Conservation (phyloP, 2,888 invertebrate genomes). For the Proisotoma minuta region DNA sequence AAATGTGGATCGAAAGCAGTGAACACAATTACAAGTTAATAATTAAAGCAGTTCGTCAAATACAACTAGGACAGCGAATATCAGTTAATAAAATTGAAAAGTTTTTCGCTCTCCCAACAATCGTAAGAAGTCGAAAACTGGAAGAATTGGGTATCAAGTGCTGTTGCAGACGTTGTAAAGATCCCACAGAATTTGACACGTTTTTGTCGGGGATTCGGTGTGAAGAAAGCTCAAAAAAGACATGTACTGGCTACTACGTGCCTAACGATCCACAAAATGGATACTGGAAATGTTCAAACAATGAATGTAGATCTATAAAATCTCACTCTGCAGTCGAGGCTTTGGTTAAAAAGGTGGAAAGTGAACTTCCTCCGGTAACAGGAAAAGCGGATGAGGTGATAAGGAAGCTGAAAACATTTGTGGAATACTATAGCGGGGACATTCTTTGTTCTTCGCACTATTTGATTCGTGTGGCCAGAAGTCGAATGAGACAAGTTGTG, state of each 20-base stretch:
- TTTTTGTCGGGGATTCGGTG: slow-evolving; percentile 20
- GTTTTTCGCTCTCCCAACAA: slow-evolving; percentile 13
- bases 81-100: slow-evolving; percentile 4
- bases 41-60: slow-evolving; percentile 7
- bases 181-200: slow-evolving; percentile 18
- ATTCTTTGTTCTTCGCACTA: slow-evolving; percentile 16
- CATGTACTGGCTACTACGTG: slow-evolving; percentile 12
- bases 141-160: slow-evolving; percentile 3
- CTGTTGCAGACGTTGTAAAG: slow-evolving; percentile 15
- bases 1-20: slow-evolving; percentile 21
- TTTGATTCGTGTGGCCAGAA: slow-evolving; percentile 7
- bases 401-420: slow-evolving; percentile 13
- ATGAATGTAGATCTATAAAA: slow-evolving; percentile 8
- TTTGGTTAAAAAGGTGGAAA: slow-evolving; percentile 8
- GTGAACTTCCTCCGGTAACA: slow-evolving; percentile 4
- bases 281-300: slow-evolving; percentile 10
- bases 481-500: slow-evolving; percentile 8
- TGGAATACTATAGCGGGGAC: slow-evolving; percentile 15
- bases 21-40: slow-evolving; percentile 6
- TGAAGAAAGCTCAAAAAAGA: not conserved
- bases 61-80: slow-evolving; percentile 11
- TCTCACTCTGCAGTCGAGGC: slow-evolving; percentile 8
- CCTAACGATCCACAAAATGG: slow-evolving; percentile 7
- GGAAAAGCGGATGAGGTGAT: slow-evolving; percentile 1
- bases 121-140: slow-evolving; percentile 8